A percentile compares a stretch with the other conserved stretches of the same genome.
Conservation (phyloP, 2,888 invertebrate genomes). For the Limnephilus rhombicus region DNA sequence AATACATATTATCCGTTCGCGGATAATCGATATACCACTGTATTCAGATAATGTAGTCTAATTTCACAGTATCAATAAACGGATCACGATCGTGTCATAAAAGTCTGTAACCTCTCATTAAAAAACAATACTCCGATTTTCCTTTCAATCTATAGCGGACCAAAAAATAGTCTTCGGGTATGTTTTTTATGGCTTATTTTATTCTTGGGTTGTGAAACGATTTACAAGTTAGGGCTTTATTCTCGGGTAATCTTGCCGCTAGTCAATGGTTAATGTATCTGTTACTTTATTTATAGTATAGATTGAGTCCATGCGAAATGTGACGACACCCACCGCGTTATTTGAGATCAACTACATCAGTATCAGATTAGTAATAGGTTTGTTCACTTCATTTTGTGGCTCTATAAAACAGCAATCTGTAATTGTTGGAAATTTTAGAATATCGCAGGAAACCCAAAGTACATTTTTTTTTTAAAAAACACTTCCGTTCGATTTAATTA, state of each 20-base stretch:
- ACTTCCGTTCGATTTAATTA: too few relatives aligned
- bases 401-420: neutral
- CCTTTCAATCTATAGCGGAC: neutral
- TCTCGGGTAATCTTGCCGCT: neutral
- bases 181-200: neutral
- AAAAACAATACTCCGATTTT: neutral
- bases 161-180: neutral
- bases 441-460: too few relatives aligned
- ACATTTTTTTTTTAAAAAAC: too few relatives aligned
- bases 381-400: neutral
- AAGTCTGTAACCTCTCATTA: neutral
- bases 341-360: neutral
- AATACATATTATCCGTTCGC: neutral
- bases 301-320: neutral
- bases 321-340: neutral
- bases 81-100: neutral
- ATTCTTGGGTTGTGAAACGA: slow-evolving; percentile 6
- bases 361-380: neutral
- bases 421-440: neutral
- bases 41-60: neutral
- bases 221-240: neutral
- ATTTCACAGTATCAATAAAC: slow-evolving; percentile 1
- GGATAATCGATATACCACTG: neutral
- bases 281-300: neutral
- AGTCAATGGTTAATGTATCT: neutral